These are phyloP conservation scores for Drosophila vallismaia DNA, from an alignment of 2,888 invertebrate species.

Conservation along the genomic window DNA sequence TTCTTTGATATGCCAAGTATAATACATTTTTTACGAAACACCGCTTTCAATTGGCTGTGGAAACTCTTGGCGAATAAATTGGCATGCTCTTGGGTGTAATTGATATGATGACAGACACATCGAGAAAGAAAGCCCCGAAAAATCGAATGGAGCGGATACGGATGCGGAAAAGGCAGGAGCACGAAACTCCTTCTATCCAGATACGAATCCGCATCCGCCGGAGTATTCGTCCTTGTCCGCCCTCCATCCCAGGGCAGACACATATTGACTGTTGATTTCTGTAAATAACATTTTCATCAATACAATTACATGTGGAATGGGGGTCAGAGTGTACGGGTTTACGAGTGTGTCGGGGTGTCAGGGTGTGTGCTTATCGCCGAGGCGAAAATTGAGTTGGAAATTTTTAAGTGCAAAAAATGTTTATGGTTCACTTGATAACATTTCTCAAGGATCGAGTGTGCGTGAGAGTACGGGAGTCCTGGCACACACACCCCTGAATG, in stretches of 20 bases:
- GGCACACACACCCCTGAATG: constrained; percentile 18
- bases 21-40: neutral
- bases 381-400: constrained; percentile 67
- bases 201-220: constrained; percentile 6
- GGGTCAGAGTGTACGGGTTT: neutral
- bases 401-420: constrained; percentile 72
- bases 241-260: constrained; percentile 17
- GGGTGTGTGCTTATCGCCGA: constrained; percentile 34
- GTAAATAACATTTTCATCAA: constrained; percentile 75
- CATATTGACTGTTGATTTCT: constrained; percentile 56
- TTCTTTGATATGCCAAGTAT: too few relatives aligned
- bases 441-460: constrained; percentile 41
- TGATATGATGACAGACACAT: constrained; percentile 61
- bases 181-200: neutral
- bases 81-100: constrained; percentile 68
- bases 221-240: constrained; percentile 1
- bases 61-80: constrained; percentile 65
- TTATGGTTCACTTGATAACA: constrained; percentile 65
- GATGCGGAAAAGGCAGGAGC: constrained; percentile 33
- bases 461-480: constrained; percentile 47
- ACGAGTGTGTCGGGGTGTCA: neutral
- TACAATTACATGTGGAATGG: constrained; percentile 53
- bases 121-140: constrained; percentile 25
- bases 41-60: constrained; percentile 42
- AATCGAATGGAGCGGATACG: constrained; percentile 12